Evolutionary conservation across 2,888 invertebrate genomes (phyloP).

Genomic region (Podotricha telesiphe): DNA sequence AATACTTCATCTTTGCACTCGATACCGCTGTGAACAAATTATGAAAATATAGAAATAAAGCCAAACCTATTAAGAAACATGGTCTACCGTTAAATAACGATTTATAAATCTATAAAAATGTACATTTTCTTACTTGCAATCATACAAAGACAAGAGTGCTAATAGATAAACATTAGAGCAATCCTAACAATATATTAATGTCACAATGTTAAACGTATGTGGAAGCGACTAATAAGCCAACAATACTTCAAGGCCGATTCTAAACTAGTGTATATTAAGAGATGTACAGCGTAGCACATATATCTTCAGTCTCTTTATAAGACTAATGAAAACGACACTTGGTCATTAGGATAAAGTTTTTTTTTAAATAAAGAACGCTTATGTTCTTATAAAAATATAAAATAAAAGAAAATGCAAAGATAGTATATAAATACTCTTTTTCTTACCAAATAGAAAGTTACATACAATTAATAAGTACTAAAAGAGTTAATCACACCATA

Average conservation of each 20-base stretch:
- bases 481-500: not conserved
- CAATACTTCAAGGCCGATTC: slow-evolving; percentile 66
- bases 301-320: not conserved
- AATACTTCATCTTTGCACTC: slow-evolving; percentile 91
- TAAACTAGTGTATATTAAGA: slow-evolving; percentile 48
- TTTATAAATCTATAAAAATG: slow-evolving; percentile 32
- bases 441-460: not conserved
- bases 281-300: slow-evolving; percentile 19
- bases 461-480: not conserved
- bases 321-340: not conserved
- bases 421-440: not conserved
- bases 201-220: slow-evolving; percentile 51
- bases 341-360: not conserved
- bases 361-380: not conserved
- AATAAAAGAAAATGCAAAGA: not conserved
- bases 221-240: slow-evolving; percentile 69
- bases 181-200: slow-evolving; percentile 50
- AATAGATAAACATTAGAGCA: slow-evolving; percentile 55
- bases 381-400: not conserved
- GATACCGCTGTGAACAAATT: slow-evolving; percentile 86
- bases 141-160: slow-evolving; percentile 49
- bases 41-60: slow-evolving; percentile 59
- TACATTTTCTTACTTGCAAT: slow-evolving; percentile 27
- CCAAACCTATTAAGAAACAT: slow-evolving; percentile 48
- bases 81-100: slow-evolving; percentile 47